Evolutionary conservation across 2,888 invertebrate genomes (phyloP).

Genomic region (Opisthograptis luteolata): DNA sequence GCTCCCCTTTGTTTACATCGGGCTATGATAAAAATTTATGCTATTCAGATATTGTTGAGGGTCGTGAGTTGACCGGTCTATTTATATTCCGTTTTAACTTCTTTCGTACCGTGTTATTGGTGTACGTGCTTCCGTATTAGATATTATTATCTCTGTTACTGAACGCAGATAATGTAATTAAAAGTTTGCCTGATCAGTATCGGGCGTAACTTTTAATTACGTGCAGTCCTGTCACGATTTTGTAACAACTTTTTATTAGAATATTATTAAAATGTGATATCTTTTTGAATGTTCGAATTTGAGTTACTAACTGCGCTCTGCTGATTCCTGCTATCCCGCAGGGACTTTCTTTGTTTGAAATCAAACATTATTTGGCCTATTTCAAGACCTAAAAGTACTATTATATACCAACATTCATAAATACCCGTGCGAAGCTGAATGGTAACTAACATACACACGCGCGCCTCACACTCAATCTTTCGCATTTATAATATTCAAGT

Average conservation of each 20-base stretch:
- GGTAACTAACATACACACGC: too few species aligned
- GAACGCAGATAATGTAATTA: too few species aligned
- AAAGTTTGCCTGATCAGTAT: too few species aligned
- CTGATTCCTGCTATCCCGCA: too few species aligned
- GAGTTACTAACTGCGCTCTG: too few species aligned
- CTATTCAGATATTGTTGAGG: constrained; percentile 25
- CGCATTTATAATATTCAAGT: too few species aligned
- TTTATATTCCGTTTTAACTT: constrained; percentile 21
- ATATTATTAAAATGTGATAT: not conserved
- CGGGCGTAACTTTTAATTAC: constrained; percentile 16
- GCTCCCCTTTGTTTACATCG: constrained; percentile 26
- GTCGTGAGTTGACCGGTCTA: constrained; percentile 33
- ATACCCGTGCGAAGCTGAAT: too few species aligned
- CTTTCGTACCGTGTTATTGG: constrained; percentile 26
- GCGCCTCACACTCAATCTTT: too few species aligned
- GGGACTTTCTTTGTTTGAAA: too few species aligned
- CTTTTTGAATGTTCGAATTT: not conserved
- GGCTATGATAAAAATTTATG: constrained; percentile 27
- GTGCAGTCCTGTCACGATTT: constrained; percentile 10
- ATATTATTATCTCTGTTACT: constrained; percentile 22
- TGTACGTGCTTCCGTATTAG: constrained; percentile 29
- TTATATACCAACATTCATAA: too few species aligned
- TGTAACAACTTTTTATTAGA: not conserved
- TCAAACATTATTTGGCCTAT: too few species aligned
- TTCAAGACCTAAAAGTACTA: too few species aligned